A percentile compares a stretch with the other conserved stretches of the same genome.
These are phyloP conservation scores for Actinostola sp. DNA, from an alignment of 92 coral and sea anemone species.

Conservation along the genomic window DNA sequence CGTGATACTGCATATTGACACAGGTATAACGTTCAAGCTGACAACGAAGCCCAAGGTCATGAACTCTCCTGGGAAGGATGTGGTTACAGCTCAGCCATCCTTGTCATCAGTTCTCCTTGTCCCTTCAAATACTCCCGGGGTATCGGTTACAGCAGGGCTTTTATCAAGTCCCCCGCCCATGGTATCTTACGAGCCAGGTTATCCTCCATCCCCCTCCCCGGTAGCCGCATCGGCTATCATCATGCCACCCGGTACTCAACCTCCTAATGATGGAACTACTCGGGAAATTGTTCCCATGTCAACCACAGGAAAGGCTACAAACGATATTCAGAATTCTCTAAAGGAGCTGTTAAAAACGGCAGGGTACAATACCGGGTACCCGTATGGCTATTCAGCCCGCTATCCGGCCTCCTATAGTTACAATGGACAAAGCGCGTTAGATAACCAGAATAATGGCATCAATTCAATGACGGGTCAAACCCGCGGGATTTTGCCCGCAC, in stretches of 20 bases:
- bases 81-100: slow-evolving; percentile 2
- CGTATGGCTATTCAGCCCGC: background rate
- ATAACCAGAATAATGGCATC: background rate
- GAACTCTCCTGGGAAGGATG: too few relatives aligned
- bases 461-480: background rate
- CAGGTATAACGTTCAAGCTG: too few relatives aligned
- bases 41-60: too few relatives aligned
- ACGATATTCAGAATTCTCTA: slow-evolving; percentile 1
- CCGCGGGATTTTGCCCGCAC: background rate
- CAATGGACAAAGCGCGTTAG: background rate
- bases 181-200: background rate
- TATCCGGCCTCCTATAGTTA: background rate
- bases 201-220: slow-evolving; percentile 20
- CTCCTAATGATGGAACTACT: slow-evolving; percentile 28
- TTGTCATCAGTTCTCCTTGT: background rate
- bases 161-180: slow-evolving; percentile 22
- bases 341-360: background rate
- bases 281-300: slow-evolving; percentile 9
- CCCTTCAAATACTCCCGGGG: background rate
- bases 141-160: slow-evolving; percentile 10
- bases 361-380: background rate
- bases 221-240: slow-evolving; percentile 39
- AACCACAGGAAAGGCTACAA: background rate
- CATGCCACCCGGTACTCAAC: slow-evolving; percentile 59
- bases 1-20: too few relatives aligned